These are phyloP conservation scores for Habroteleia sp. DNA, from an alignment of 2,888 invertebrate species.

Conservation along the genomic window DNA sequence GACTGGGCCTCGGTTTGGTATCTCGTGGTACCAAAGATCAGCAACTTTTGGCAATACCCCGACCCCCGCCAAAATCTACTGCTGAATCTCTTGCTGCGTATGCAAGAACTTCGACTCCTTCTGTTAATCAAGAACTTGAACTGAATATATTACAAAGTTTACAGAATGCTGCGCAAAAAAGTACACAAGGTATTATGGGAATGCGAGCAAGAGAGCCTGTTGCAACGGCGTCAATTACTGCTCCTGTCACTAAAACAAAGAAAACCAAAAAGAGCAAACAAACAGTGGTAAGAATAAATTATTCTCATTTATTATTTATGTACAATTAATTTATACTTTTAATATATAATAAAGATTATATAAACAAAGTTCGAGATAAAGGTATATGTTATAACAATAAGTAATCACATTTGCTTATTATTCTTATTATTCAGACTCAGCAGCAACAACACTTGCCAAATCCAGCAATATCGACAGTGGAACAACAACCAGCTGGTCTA, in stretches of 20 bases:
- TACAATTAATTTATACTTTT: background rate
- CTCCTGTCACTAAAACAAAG: conserved; percentile 65
- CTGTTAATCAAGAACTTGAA: conserved; percentile 73
- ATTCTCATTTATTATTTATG: background rate
- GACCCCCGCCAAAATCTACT: conserved; percentile 77
- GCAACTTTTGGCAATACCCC: conserved; percentile 75
- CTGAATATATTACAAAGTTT: conserved; percentile 76
- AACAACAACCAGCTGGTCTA: conserved; percentile 66
- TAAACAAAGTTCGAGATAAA: too few species aligned
- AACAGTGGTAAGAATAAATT: conserved; percentile 46
- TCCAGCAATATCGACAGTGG: conserved; percentile 64
- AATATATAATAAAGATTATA: too few species aligned
- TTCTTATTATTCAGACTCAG: conserved; percentile 12
- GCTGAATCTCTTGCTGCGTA: conserved; percentile 75
- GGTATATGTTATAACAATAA: too few species aligned
- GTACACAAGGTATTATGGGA: conserved; percentile 70
- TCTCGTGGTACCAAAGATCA: conserved; percentile 75
- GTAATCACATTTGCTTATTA: background rate
- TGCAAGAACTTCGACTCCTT: conserved; percentile 67
- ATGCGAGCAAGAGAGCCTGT: conserved; percentile 78
- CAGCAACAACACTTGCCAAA: conserved; percentile 60
- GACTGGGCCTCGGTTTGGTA: conserved; percentile 76
- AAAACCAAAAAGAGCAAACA: conserved; percentile 70
- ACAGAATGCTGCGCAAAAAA: conserved; percentile 74
- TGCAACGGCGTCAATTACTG: conserved; percentile 48